A percentile compares a stretch with the other conserved stretches of the same genome.
These are phyloP conservation scores for Sebastes steindachneri DNA, from an alignment of 2,797 vertebrate genomes.

Conservation along the genomic window DNA sequence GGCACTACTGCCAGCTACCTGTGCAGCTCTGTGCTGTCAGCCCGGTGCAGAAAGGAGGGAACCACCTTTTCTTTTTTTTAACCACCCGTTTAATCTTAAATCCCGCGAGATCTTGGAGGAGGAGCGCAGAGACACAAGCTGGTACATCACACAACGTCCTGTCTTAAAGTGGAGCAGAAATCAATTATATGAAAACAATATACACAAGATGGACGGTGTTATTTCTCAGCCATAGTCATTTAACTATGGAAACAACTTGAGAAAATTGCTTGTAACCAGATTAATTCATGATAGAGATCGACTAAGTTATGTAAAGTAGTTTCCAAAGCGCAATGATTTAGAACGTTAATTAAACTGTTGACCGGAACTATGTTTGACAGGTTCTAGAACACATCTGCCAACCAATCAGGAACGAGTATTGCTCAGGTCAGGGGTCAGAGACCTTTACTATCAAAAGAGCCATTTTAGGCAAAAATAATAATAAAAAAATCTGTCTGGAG, in stretches of 20 bases:
- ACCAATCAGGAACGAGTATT: no score
- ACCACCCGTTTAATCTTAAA: conserved; percentile 35
- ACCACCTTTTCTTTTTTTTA: conserved; percentile 41
- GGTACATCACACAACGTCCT: not conserved
- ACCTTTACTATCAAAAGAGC: no score
- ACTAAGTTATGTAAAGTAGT: no score
- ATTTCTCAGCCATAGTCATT: not conserved
- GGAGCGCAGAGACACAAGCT: not conserved
- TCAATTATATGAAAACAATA: not conserved
- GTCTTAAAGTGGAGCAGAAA: not conserved
- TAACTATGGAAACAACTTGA: not conserved
- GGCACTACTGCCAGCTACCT: conserved; percentile 56
- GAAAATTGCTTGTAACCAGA: not conserved
- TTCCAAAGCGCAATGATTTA: no score
- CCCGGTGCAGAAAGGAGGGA: conserved; percentile 45
- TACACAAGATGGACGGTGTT: not conserved
- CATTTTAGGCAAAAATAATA: no score
- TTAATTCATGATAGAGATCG: not conserved
- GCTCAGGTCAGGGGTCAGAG: no score
- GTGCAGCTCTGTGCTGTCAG: conserved; percentile 47
- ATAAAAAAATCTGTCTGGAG: no score
- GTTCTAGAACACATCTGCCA: no score
- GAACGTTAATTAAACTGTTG: not conserved
- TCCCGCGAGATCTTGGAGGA: conserved; percentile 73
- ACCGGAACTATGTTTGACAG: no score